Percentiles rank a stretch among this genome's conserved stretches.
Conservation (phyloP, 2,888 invertebrate species). For the Habroteleia sp. region DNA sequence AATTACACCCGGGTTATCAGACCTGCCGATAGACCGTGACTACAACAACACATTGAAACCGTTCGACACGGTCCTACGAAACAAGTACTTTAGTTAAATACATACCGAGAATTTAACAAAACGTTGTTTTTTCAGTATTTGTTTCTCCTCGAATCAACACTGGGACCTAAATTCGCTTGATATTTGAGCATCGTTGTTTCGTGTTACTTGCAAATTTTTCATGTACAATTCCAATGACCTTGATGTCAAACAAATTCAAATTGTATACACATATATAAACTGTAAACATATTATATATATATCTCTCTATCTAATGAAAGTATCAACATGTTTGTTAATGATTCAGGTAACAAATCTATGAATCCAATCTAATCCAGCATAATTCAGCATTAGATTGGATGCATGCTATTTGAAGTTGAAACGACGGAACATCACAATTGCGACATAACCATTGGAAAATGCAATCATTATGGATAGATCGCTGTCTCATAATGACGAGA, state of each 20-base stretch:
- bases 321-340: conserved; percentile 45
- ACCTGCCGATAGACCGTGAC: conserved; percentile 19
- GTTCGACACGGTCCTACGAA: conserved; percentile 14
- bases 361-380: conserved; percentile 22
- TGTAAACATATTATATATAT: conserved; percentile 43
- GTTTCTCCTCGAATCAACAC: conserved; percentile 18
- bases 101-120: conserved; percentile 1
- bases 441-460: conserved; percentile 39
- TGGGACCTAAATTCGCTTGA: conserved; percentile 52
- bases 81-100: conserved; percentile 14
- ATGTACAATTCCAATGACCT: conserved; percentile 44
- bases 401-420: conserved; percentile 27
- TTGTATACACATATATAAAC: conserved; percentile 38
- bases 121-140: not conserved
- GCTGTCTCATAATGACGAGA: conserved; percentile 46
- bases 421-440: conserved; percentile 36
- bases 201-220: conserved; percentile 37
- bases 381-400: conserved; percentile 22
- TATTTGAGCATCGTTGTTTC: conserved; percentile 55
- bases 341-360: conserved; percentile 18
- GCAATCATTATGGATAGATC: conserved; percentile 48
- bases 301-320: conserved; percentile 37
- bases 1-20: conserved; percentile 23
- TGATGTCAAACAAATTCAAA: conserved; percentile 45
- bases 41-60: conserved; percentile 11